Evolutionary conservation across 2,888 invertebrate species (phyloP).

Genomic region (Eupeodes latifasciatus): DNA sequence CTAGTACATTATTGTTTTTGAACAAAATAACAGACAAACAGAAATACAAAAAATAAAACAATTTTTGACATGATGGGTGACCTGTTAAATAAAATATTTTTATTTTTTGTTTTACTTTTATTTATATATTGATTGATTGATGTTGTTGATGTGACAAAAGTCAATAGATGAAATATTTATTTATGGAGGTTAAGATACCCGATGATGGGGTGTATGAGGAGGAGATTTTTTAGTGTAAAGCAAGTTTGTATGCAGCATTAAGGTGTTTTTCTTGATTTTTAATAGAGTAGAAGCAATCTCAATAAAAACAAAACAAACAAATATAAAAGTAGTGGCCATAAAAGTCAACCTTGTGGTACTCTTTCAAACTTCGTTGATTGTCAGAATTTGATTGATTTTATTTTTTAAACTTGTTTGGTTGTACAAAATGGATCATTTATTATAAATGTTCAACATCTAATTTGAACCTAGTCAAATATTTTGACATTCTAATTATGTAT

Average conservation of each 20-base stretch:
- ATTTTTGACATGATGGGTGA: slow-evolving; percentile 62
- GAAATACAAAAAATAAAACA: background rate
- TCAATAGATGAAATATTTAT: slow-evolving; percentile 14
- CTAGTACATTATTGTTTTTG: slow-evolving; percentile 44
- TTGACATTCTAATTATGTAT: too few species aligned
- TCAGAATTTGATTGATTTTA: background rate
- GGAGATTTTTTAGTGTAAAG: background rate
- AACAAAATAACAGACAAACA: background rate
- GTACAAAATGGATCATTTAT: too few species aligned
- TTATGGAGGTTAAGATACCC: background rate
- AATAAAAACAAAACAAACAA: too few species aligned
- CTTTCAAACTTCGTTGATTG: background rate
- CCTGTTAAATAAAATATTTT: slow-evolving; percentile 62
- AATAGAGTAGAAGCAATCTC: background rate
- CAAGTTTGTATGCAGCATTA: too few species aligned
- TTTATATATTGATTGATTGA: slow-evolving; percentile 39
- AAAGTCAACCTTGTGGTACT: slow-evolving; percentile 5
- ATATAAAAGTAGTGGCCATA: background rate
- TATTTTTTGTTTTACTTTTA: background rate
- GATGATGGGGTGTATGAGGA: background rate
- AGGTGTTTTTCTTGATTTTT: background rate
- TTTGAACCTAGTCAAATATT: too few species aligned
- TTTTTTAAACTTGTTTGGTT: too few species aligned
- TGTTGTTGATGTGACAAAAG: slow-evolving; percentile 43
- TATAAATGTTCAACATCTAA: too few species aligned